phyloP scores from a whole-genome alignment of 2,797 vertebrate genomes.

The Synaphobranchus kaupii region DNA sequence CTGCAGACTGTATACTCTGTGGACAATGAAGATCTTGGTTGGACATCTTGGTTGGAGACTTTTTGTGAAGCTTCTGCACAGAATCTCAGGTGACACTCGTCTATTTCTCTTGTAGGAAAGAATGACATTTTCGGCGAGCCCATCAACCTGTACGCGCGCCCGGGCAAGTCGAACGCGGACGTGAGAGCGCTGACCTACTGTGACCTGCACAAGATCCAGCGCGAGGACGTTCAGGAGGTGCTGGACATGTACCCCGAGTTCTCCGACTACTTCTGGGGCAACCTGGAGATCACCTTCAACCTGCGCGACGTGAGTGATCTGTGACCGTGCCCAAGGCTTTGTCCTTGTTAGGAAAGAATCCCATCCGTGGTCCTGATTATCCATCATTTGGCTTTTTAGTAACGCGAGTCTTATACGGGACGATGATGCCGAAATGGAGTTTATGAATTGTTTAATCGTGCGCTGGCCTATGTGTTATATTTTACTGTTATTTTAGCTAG shows the following conservation, averaged over 20 bases:
- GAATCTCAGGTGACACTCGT: neutral
- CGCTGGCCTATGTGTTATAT: no score
- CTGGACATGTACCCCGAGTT: conserved; percentile 92
- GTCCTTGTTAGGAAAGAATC: no score
- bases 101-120: conserved; percentile 73
- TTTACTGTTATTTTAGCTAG: no score
- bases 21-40: neutral
- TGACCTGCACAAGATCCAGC: conserved; percentile 88
- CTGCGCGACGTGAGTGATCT: conserved; percentile 79
- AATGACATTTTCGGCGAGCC: conserved; percentile 91
- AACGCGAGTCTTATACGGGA: no score
- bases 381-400: no score
- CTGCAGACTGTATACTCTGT: no score
- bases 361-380: no score
- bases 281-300: conserved; percentile 90
- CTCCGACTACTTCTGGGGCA: conserved; percentile 87
- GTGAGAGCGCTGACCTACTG: conserved; percentile 89
- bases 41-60: neutral
- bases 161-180: conserved; percentile 84
- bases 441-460: no score
- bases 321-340: neutral
- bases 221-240: conserved; percentile 87
- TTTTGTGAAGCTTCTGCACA: neutral
- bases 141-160: conserved; percentile 76
- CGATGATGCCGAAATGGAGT: no score